phyloP scores from a whole-genome alignment of 2,113 vertebrate genomes.

The Antennarius striatus region DNA sequence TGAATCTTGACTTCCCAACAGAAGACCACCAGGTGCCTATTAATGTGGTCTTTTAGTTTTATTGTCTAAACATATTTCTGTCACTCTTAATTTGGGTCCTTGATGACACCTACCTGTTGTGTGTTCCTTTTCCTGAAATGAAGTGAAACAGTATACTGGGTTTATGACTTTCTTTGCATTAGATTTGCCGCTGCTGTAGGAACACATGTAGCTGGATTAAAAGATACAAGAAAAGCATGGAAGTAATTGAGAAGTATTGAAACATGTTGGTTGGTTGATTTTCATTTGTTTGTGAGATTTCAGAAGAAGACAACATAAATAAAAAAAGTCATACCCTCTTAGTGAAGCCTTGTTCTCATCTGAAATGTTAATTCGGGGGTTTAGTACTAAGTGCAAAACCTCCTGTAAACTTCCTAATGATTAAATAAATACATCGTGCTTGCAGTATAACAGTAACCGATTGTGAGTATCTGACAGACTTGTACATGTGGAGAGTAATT shows the following conservation, averaged over 20 bases:
- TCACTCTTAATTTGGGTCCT: too few relatives aligned
- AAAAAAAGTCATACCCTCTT: background rate
- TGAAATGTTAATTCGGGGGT: background rate
- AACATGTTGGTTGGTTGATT: background rate
- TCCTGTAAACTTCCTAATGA: background rate
- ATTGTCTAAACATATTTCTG: too few relatives aligned
- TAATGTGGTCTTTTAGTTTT: too few relatives aligned
- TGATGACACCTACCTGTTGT: too few relatives aligned
- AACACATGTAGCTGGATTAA: too few relatives aligned
- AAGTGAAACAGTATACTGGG: too few relatives aligned
- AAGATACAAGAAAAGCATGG: too few relatives aligned
- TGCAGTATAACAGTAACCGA: background rate
- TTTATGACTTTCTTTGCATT: too few relatives aligned
- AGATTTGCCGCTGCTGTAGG: too few relatives aligned
- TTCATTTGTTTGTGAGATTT: background rate
- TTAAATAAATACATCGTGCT: constrained; percentile 1
- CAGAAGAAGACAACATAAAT: background rate
- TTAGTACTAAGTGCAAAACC: background rate
- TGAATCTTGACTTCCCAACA: too few relatives aligned
- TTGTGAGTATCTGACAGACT: background rate
- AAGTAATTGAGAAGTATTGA: background rate
- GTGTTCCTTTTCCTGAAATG: too few relatives aligned
- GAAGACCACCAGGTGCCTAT: too few relatives aligned
- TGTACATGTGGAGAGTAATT: constrained; percentile 1
- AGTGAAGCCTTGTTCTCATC: background rate